phyloP scores from a whole-genome alignment of 2,797 vertebrate species.

The Netta rufina region DNA sequence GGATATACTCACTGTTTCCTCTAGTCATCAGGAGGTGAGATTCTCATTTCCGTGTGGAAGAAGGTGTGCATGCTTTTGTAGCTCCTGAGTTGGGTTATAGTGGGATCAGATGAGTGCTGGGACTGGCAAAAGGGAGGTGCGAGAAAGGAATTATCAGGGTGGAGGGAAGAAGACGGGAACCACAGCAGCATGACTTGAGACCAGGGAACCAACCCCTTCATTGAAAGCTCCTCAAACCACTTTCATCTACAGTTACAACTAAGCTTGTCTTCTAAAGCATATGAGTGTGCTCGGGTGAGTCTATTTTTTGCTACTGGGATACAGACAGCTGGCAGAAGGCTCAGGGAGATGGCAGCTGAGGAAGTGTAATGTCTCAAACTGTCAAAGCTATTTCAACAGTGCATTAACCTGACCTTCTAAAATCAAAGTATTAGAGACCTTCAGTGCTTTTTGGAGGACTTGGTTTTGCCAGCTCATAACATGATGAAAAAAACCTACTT shows the following conservation, averaged over 20 bases:
- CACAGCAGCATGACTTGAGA: neutral
- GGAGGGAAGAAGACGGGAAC: neutral
- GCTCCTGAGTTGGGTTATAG: neutral
- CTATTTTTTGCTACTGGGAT: neutral
- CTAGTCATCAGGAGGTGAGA: neutral
- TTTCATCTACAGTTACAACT: neutral
- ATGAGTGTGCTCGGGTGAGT: neutral
- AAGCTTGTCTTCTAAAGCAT: neutral
- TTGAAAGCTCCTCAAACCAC: neutral
- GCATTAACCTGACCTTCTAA: neutral
- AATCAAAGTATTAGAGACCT: neutral
- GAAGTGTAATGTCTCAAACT: neutral
- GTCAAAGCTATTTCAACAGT: neutral
- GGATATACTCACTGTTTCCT: neutral
- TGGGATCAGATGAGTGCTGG: neutral
- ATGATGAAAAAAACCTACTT: neutral
- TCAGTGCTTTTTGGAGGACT: neutral
- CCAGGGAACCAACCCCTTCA: neutral
- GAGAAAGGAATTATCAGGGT: neutral
- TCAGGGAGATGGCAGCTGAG: neutral
- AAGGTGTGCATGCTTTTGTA: neutral
- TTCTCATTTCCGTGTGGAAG: neutral
- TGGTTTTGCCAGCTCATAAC: neutral
- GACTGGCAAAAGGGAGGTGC: neutral
- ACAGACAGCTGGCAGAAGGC: neutral